phyloP scores from a whole-genome alignment of 2,797 vertebrate species.

The Coregonus sp. region DNA sequence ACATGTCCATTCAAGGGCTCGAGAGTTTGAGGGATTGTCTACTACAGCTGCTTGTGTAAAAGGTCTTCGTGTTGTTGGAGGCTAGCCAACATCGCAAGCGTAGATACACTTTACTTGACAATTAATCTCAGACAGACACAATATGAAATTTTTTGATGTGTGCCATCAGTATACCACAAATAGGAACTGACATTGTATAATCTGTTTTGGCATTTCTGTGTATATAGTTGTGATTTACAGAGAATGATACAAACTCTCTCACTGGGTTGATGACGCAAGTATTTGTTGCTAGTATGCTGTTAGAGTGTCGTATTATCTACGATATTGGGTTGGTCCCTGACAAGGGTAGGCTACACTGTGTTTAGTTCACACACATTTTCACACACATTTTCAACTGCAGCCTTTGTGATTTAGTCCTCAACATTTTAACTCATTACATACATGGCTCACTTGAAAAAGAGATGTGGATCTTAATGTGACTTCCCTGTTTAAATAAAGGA shows the following conservation, averaged over 20 bases:
- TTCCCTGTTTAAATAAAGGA: not conserved
- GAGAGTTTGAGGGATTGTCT: conserved; percentile 61
- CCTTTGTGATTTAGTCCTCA: not conserved
- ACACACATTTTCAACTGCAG: conserved; percentile 21
- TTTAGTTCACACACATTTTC: not conserved
- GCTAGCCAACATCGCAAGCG: too few relatives aligned
- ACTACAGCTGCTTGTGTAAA: conserved; percentile 59
- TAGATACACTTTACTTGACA: too few relatives aligned
- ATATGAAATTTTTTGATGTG: not conserved
- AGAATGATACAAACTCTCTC: not conserved
- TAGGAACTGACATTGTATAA: not conserved
- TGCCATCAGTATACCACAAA: not conserved
- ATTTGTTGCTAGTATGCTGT: not conserved
- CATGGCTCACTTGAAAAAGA: too few relatives aligned
- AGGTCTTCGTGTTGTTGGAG: conserved; percentile 19
- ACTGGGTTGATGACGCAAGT: too few relatives aligned
- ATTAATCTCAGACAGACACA: not conserved
- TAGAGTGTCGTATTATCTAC: not conserved
- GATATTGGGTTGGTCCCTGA: not conserved
- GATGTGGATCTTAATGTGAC: not conserved
- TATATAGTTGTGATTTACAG: not conserved
- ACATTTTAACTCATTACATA: not conserved
- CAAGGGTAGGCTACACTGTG: too few relatives aligned
- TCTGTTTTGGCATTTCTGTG: not conserved
- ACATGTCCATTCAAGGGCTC: conserved; percentile 63